Conservation (phyloP, 2,113 vertebrate genomes). For the Trinectes maculatus region DNA sequence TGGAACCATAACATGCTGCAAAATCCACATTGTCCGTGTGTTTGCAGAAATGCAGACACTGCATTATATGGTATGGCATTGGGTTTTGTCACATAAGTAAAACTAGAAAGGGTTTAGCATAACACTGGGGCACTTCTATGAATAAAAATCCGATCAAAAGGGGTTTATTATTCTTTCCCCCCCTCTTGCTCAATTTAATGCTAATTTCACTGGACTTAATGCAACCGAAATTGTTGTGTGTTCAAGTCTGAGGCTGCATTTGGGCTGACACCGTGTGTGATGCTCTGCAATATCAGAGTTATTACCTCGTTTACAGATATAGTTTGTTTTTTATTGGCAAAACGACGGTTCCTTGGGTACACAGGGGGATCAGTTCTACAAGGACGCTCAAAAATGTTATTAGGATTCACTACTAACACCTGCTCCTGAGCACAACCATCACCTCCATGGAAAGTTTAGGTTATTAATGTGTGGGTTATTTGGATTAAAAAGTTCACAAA, state of each 20-base stretch:
- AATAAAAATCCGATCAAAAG: conserved; percentile 39
- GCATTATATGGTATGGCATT: conserved; percentile 16
- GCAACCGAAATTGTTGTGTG: neutral
- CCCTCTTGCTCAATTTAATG: neutral
- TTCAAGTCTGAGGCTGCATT: neutral
- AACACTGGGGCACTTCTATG: conserved; percentile 26
- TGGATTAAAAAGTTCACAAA: no score
- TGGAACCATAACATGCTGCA: conserved; percentile 3
- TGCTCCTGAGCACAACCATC: neutral
- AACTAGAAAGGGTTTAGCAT: conserved; percentile 32
- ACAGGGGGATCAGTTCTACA: neutral
- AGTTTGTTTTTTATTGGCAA: neutral
- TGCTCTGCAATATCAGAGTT: neutral
- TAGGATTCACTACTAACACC: neutral
- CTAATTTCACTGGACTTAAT: conserved; percentile 5
- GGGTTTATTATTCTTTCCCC: neutral
- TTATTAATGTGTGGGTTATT: neutral
- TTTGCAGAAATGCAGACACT: conserved; percentile 31
- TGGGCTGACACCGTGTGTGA: neutral
- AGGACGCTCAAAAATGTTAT: neutral
- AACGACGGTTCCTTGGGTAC: neutral
- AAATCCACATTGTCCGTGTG: conserved; percentile 11
- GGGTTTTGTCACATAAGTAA: conserved; percentile 37
- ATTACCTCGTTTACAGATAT: conserved; percentile 2
- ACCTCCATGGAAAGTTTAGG: neutral